A percentile compares a stretch with the other conserved stretches of the same genome.
These are phyloP conservation scores for Oncorhynchus clarkii DNA, from an alignment of 2,113 vertebrate genomes.

Conservation along the genomic window DNA sequence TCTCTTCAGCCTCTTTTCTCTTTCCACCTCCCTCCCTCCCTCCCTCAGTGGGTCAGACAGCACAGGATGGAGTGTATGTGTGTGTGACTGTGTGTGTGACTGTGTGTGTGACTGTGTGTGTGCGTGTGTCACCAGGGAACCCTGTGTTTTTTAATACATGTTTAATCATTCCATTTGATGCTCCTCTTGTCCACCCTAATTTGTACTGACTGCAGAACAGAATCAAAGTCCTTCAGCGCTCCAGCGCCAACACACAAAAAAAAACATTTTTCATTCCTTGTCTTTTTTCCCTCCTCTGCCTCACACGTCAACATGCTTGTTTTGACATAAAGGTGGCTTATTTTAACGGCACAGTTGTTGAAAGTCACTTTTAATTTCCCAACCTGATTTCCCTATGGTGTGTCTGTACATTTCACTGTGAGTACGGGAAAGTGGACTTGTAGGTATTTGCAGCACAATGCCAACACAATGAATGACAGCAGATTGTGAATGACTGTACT, in stretches of 20 bases:
- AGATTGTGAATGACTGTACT: no score
- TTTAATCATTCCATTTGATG: conserved; percentile 73
- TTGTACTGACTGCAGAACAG: conserved; percentile 74
- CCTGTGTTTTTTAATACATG: conserved; percentile 73
- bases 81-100: no score
- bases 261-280: conserved; percentile 51
- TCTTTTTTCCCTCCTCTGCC: background rate
- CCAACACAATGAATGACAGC: no score
- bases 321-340: conserved; percentile 64
- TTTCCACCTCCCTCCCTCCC: conserved; percentile 23
- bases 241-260: conserved; percentile 52
- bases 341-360: conserved; percentile 55
- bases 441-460: no score
- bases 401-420: no score
- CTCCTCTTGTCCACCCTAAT: conserved; percentile 71
- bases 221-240: conserved; percentile 66
- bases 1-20: conserved; percentile 2
- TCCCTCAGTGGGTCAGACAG: conserved; percentile 55
- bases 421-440: background rate
- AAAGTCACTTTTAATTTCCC: conserved; percentile 65
- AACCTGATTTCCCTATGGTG: conserved; percentile 40
- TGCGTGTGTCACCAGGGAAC: conserved; percentile 65
- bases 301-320: conserved; percentile 62
- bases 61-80: conserved; percentile 38
- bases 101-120: no score